Evolutionary conservation across 1,140 invertebrate genomes (phyloP).

Genomic region (Cotesia glomerata): DNA sequence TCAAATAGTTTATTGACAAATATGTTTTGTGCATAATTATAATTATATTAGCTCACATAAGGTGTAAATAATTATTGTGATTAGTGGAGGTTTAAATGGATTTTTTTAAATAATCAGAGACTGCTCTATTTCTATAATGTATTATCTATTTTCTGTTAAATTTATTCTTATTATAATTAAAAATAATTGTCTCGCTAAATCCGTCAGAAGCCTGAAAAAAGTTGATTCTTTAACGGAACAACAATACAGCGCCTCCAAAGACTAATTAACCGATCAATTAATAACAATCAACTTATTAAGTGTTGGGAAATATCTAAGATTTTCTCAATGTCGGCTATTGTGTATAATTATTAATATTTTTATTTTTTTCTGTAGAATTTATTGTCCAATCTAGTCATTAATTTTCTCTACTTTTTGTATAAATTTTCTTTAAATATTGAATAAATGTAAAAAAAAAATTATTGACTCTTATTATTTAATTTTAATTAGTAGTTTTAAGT

Average conservation of each 20-base stretch:
- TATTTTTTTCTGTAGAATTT: conserved; percentile 16
- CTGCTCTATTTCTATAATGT: background rate
- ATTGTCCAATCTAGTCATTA: conserved; percentile 29
- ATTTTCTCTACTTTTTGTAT: conserved; percentile 13
- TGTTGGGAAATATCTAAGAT: conserved; percentile 24
- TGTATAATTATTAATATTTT: background rate
- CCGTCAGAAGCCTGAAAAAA: conserved; percentile 56
- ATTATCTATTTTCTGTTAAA: background rate
- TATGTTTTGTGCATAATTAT: background rate
- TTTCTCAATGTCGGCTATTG: conserved; percentile 27
- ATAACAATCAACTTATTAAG: conserved; percentile 22
- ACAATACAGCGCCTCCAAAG: conserved; percentile 63
- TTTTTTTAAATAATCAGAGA: background rate
- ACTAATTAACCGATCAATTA: conserved; percentile 48
- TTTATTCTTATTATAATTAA: conserved; percentile 1
- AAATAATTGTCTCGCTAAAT: conserved; percentile 24
- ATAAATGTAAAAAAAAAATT: no score
- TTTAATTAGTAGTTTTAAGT: no score
- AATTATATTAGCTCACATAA: no score
- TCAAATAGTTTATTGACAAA: background rate
- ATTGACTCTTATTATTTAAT: no score
- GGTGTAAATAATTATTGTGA: conserved; percentile 47
- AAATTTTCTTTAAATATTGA: background rate
- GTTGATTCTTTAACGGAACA: conserved; percentile 53
- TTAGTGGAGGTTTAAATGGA: conserved; percentile 51